Evolutionary conservation across 2,797 vertebrate genomes (phyloP), one percentile per base, ranked within the genome.

Genomic region (Etheostoma nigrum): DNA sequence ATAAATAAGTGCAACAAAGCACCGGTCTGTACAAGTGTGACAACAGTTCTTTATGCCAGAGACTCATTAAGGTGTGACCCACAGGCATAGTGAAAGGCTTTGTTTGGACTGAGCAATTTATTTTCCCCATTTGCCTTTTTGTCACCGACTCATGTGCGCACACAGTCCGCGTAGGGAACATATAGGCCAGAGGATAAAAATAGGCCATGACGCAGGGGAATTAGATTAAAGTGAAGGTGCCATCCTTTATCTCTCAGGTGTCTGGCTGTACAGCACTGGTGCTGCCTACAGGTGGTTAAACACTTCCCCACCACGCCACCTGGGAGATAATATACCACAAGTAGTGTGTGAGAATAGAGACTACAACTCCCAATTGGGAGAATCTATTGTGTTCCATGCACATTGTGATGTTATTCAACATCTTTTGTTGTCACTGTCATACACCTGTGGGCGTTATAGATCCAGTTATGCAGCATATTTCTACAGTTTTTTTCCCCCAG

Each of bases 131-230:
- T 84, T 57, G 79, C 77, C 68, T 75, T 67, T 79, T 52, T 5
- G 62, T 62, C 65, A 76, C 83, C 77, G 87, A 90, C 78, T 93
- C 88, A 87, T 87, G 67, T 53, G 82, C 58, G 27, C 78, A 67
- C 12, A 54, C 23, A 74, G 80, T 69, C 66, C 45, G 61, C 72
- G 71, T 10, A 59, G 65, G 62, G 53, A 90, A 88, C 80, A 85
- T 88, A 82, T 81, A 82, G 91, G 87, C 85, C 82, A 81, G 25
- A 15, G 84, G 89, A 82, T 93, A 93, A 89, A 89, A 92, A 89
- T 90, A 93, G 36, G 48, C 64, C 72, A 62, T 94, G 94, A 94
- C 91, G 91, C 88, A 92, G 81, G 86, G 87, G 87, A 85, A 89
- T 90, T 78, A 78, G 92, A 90, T 92, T 91, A 89, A 87, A 92